Evolutionary conservation across 2,888 invertebrate genomes (phyloP), one percentile per base, ranked within the genome.

Genomic region (Ophion ellenae): DNA sequence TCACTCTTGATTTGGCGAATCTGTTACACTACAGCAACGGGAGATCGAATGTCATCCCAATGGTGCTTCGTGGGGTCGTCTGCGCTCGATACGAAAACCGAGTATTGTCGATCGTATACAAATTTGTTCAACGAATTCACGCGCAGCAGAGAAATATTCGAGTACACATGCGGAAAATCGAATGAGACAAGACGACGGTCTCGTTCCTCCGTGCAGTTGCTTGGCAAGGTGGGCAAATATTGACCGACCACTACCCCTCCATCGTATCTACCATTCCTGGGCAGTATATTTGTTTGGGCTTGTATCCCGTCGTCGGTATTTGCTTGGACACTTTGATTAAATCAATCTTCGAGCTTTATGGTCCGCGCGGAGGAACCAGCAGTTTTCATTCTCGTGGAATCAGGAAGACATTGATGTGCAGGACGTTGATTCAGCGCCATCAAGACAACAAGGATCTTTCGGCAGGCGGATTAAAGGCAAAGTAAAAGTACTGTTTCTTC

Each of bases 211-310:
- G 20, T 70, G 63, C 66, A 57, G 70, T 59, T 61, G 66, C 36
- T 20, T 64, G 61, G 28, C 14, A 36, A 57, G 32, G 78, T 76
- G 53, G 80, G 53, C 83, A 86, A 88, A 87, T 88, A 87, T 88
- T 88, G 88, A 84, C 85, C 59, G 20, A 14, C 14, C 73, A 78
- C 85, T 80, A 87, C 64, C 20, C 45, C 59, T 70, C 59, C 20
- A 77, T 20, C 36, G 69, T 24, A 66, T 76, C 64, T 64, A 28
- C 10, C 28, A 7, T 32, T 79, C 57, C 9, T 66, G 40, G n/a
- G 14, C 71, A 20, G 14, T 59, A 57, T 81, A 78, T 85, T 74
- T 78, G 73, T 70, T 77, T 40, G 64, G 24, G 53, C 45, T 66
- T 40, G 53, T 78, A 84, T 86, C 61, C 63, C 64, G 67, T 71